Evolutionary conservation across 2,113 vertebrate genomes (phyloP).

Genomic region (Sturnus vulgaris): DNA sequence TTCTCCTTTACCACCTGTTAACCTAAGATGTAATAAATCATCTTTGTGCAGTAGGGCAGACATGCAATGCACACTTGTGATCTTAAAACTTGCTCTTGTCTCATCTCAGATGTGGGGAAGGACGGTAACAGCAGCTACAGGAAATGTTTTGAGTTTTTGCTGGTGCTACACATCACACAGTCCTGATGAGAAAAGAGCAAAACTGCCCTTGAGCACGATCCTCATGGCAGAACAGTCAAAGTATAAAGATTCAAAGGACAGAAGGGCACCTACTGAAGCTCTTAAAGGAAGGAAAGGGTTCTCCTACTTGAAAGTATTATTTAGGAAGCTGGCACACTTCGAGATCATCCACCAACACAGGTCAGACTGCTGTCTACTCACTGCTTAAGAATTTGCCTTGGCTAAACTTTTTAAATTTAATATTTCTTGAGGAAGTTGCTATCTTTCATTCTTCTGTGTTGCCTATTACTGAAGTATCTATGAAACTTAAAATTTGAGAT

Average conservation of each 20-base stretch:
- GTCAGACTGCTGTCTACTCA: not conserved
- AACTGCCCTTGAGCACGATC: not conserved
- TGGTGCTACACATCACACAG: not conserved
- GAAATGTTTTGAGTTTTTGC: not conserved
- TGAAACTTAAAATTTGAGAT: not conserved
- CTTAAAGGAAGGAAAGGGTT: not conserved
- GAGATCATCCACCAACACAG: not conserved
- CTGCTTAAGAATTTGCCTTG: not conserved
- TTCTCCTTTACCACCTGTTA: not conserved
- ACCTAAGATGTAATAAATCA: not conserved
- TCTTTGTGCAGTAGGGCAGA: not conserved
- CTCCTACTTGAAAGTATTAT: not conserved
- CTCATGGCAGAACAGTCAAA: not conserved
- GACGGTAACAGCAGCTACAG: not conserved
- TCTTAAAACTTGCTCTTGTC: not conserved
- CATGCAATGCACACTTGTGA: not conserved
- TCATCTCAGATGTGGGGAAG: not conserved
- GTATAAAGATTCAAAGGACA: not conserved
- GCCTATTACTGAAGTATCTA: not conserved
- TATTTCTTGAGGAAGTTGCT: not conserved
- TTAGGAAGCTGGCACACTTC: not conserved
- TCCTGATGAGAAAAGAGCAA: not conserved
- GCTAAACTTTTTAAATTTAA: not conserved
- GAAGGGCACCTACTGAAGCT: not conserved
- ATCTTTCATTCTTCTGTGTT: not conserved